A percentile compares a stretch with the other conserved stretches of the same genome.
Conservation (phyloP, 2,797 vertebrate genomes). For the Spheniscus humboldti region DNA sequence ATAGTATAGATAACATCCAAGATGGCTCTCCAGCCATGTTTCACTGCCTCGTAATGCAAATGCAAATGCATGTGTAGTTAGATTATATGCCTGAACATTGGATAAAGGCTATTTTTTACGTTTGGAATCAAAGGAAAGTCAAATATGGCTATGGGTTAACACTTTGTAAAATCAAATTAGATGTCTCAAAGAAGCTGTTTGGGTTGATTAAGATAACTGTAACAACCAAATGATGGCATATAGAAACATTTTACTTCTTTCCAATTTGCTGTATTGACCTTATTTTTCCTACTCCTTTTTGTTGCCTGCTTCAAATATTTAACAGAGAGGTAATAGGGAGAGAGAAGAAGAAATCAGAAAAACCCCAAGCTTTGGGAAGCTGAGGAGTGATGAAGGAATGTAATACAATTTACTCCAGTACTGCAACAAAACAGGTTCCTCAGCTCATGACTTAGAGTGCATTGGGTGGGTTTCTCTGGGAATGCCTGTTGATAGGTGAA, state of each 20-base stretch:
- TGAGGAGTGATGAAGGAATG: not conserved
- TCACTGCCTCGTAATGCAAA: constrained; percentile 21
- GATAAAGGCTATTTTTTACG: constrained; percentile 29
- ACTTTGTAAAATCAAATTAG: constrained; percentile 28
- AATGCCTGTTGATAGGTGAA: not conserved
- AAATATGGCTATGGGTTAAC: constrained; percentile 4
- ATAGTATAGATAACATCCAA: constrained; percentile 47
- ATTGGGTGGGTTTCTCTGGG: not conserved
- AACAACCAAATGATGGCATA: not conserved
- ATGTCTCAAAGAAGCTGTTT: not conserved
- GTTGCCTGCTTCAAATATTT: not conserved
- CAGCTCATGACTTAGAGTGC: not conserved
- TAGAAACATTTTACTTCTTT: constrained; percentile 19
- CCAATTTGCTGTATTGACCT: constrained; percentile 13
- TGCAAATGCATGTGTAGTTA: constrained; percentile 1
- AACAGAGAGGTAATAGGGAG: not conserved
- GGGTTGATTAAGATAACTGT: constrained; percentile 14
- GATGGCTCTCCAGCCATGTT: constrained; percentile 22
- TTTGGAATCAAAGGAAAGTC: constrained; percentile 40
- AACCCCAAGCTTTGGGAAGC: not conserved
- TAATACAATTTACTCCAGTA: not conserved
- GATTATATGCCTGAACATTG: not conserved
- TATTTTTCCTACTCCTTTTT: constrained; percentile 5
- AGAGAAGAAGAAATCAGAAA: not conserved
- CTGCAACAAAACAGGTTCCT: not conserved